Base-by-base conservation (phyloP, 2,888 invertebrate genomes). In the Phania funesta region DNA sequence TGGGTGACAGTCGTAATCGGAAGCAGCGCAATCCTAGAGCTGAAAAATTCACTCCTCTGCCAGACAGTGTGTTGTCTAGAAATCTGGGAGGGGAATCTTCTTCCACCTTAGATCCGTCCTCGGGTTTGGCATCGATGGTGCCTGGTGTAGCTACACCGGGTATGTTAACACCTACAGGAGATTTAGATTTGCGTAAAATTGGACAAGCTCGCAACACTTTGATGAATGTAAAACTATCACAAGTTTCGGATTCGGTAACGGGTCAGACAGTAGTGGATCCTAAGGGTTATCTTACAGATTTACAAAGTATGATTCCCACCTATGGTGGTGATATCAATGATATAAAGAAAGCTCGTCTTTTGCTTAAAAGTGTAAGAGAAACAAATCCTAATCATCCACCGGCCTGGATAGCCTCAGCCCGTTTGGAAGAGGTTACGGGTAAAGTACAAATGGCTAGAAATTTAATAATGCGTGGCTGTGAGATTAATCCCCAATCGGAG, bases 241-340 rank as follows among this genome's bases (percentile, higher is more conserved):
- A 99, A 92, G 96, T 96, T 1, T 99, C 99, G 0, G 99, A 99
- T 91, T 99, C 99, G 0, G 99, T 99, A 0, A 96, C 97, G 2
- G 99, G 99, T 0, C 99, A 99, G 92, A 99, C 99, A 0, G 99
- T 99, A 0, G 99, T 99, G 0, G 99, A 99, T 92, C 99, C 99
- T 0, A 99, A 99, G 91, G 99, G 99, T 1, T 99, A 99, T 90
- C 93, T 99, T n/a, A 99, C 99, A 0, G 99, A 99, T 91, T 92
- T 99, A 58, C 99, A 99, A 89, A 98, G 98, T 22, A 99, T 99
- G 99, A 97, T 99, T 87, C 99, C 99, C 0, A 97, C 98, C 0
- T 98, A 99, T 88, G 99, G 99, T 0, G 99, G 99, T 2, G 99
- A 99, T 89, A 98, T 99, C 48, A 98, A 97, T 90, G 99, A 99